Conservation (phyloP, 1,140 invertebrate species). For the Drosophila repleta region DNA sequence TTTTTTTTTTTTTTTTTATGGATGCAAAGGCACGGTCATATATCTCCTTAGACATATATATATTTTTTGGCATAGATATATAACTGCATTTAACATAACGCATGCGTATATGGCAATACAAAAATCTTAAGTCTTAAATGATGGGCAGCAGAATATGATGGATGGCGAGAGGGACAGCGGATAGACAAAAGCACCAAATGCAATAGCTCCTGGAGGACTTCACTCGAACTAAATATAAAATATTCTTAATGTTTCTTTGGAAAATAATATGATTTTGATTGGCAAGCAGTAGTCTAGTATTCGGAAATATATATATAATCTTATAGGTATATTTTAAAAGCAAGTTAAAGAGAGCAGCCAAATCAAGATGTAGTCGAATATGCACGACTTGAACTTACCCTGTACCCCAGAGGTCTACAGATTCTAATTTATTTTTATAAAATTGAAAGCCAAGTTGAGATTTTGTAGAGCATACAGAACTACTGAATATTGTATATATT, state of each 20-base stretch:
- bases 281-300: background rate
- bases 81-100: conserved; percentile 42
- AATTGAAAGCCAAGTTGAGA: background rate
- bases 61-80: conserved; percentile 1
- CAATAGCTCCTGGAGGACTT: conserved; percentile 7
- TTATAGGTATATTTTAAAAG: conserved; percentile 3
- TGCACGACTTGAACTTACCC: background rate
- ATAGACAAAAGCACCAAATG: conserved; percentile 71
- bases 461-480: background rate
- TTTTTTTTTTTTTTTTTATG: conserved; percentile 14
- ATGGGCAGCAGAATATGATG: conserved; percentile 32
- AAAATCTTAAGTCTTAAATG: conserved; percentile 56
- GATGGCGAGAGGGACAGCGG: conserved; percentile 46
- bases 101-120: conserved; percentile 52
- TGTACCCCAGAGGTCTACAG: background rate
- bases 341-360: background rate
- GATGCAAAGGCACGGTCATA: conserved; percentile 64
- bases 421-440: no score
- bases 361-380: background rate
- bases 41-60: background rate
- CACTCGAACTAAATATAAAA: background rate
- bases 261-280: conserved; percentile 4
- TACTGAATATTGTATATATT: no score
- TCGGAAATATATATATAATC: background rate
- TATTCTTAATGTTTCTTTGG: background rate